These are phyloP conservation scores for Lithobius niger DNA, from an alignment of 1,140 invertebrate genomes.

Conservation along the genomic window DNA sequence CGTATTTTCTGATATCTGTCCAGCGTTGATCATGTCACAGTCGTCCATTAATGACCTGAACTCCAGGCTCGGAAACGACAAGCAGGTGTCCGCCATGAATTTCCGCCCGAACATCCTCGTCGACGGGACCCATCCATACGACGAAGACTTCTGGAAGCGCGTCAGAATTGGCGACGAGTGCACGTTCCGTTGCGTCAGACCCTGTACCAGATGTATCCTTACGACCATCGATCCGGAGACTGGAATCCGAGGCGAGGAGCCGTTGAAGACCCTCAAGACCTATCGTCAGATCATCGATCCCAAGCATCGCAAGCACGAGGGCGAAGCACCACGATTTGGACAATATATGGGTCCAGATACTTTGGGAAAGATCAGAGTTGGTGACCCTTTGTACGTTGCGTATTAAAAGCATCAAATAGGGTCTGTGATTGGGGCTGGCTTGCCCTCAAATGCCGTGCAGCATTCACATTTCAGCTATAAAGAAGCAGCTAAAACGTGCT, in stretches of 20 bases:
- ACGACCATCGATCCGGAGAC: slow-evolving; percentile 12
- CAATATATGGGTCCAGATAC: neutral
- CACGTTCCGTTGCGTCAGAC: slow-evolving; percentile 3
- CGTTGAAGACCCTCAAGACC: neutral
- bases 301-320: neutral
- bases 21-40: neutral
- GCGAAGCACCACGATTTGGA: neutral
- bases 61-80: neutral
- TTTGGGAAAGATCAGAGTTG: neutral
- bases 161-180: slow-evolving; percentile 8
- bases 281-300: neutral
- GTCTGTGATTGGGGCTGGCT: too few species aligned
- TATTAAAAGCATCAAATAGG: neutral
- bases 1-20: neutral
- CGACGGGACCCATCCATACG: neutral
- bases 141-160: slow-evolving; percentile 2
- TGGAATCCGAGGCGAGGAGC: neutral
- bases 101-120: neutral
- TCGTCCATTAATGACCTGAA: neutral
- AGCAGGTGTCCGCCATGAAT: neutral
- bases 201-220: slow-evolving; percentile 8
- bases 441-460: too few species aligned
- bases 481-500: too few species aligned
- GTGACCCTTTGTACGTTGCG: neutral
- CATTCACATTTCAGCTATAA: too few species aligned